A percentile compares a stretch with the other conserved stretches of the same genome.
Conservation (phyloP, 35 echinoderm and acorn worm genomes). For the Stichopus chloronotus region DNA sequence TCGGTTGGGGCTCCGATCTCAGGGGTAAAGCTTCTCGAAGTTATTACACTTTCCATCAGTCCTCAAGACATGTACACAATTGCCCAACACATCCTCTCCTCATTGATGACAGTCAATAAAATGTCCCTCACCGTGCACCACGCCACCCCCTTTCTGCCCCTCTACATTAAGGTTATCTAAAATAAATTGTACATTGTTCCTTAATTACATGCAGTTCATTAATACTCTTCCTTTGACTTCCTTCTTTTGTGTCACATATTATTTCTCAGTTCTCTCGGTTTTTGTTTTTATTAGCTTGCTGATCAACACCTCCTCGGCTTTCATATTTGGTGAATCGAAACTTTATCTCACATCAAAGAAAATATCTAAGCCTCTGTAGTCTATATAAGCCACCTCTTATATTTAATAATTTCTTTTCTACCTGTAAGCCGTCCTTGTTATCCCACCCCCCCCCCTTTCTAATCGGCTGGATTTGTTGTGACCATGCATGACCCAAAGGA, state of each 20-base stretch:
- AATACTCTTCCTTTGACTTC: background rate
- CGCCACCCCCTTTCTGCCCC: too few species aligned
- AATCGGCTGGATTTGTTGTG: background rate
- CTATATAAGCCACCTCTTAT: background rate
- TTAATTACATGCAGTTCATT: background rate
- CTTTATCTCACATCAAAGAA: background rate
- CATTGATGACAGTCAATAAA: too few species aligned
- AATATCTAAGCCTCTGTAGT: background rate
- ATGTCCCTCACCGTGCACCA: too few species aligned
- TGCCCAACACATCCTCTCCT: too few species aligned
- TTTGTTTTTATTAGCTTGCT: background rate
- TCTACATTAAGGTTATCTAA: too few species aligned
- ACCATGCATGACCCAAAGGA: background rate
- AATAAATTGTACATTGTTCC: too few species aligned
- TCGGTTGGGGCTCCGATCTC: too few species aligned
- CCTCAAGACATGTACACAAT: too few species aligned
- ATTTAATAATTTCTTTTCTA: background rate
- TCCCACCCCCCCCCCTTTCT: background rate
- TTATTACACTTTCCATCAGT: too few species aligned
- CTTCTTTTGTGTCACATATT: background rate
- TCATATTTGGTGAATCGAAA: background rate
- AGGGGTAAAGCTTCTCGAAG: too few species aligned
- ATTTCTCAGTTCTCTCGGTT: background rate
- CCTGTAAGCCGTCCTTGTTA: background rate
- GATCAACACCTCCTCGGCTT: background rate